These are phyloP conservation scores for Crocuta crocuta DNA, from an alignment of 2,113 vertebrate genomes.

Conservation along the genomic window DNA sequence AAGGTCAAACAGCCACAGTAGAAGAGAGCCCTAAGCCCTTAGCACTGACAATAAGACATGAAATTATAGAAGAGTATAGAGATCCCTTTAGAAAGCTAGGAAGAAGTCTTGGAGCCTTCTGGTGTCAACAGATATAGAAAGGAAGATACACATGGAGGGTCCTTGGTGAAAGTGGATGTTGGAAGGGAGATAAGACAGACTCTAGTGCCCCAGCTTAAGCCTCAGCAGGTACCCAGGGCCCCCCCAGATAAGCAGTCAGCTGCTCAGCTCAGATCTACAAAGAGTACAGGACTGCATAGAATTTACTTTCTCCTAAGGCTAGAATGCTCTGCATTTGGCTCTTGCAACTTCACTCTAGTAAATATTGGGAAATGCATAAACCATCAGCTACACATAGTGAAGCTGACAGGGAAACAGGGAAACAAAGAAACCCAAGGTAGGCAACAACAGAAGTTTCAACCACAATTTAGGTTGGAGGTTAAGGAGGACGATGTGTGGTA, in stretches of 20 bases:
- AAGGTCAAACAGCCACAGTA: neutral
- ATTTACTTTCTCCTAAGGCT: neutral
- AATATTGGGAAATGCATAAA: neutral
- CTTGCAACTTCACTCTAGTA: neutral
- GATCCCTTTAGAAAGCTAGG: neutral
- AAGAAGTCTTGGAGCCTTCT: neutral
- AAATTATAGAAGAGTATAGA: neutral
- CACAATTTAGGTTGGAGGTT: neutral
- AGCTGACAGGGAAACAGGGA: neutral
- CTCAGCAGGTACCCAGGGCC: neutral
- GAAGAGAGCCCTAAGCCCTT: neutral
- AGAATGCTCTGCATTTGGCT: neutral
- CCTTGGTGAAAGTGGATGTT: neutral
- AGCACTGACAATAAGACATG: neutral
- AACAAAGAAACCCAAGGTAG: neutral
- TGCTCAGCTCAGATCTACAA: neutral
- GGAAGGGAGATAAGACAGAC: neutral
- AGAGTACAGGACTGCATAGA: neutral
- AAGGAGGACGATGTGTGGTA: neutral
- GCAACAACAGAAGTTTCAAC: neutral
- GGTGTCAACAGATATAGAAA: neutral
- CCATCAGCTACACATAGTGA: neutral
- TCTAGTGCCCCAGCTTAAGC: neutral
- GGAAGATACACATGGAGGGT: neutral
- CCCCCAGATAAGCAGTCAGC: neutral